These are phyloP conservation scores for Autographa pulchrina DNA, from an alignment of 2,888 invertebrate species.

Conservation along the genomic window DNA sequence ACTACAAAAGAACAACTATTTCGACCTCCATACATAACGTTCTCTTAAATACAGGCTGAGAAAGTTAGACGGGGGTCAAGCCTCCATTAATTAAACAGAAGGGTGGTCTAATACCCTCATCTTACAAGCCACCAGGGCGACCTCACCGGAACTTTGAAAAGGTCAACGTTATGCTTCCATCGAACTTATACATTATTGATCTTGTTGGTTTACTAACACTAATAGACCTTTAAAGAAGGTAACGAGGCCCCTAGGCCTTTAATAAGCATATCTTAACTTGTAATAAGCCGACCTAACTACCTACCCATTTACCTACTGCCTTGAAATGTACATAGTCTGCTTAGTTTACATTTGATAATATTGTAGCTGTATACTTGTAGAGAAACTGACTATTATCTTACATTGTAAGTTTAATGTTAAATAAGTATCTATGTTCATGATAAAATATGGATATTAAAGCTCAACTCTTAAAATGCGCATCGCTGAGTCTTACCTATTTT, in stretches of 20 bases:
- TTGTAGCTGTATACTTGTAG: no score
- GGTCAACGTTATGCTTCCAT: slow-evolving; percentile 63
- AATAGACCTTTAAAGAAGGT: slow-evolving; percentile 32
- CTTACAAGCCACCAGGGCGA: slow-evolving; percentile 62
- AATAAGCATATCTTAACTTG: slow-evolving; percentile 24
- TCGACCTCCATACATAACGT: slow-evolving; percentile 45
- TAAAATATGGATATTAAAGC: slow-evolving; percentile 32
- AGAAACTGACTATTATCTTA: no score
- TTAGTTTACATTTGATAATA: neutral
- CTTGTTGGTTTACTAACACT: slow-evolving; percentile 42
- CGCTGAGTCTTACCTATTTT: slow-evolving; percentile 35
- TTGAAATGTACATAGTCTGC: neutral
- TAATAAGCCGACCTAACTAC: slow-evolving; percentile 3
- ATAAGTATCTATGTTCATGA: slow-evolving; percentile 17
- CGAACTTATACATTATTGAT: slow-evolving; percentile 65
- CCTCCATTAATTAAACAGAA: slow-evolving; percentile 79
- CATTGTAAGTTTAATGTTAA: neutral
- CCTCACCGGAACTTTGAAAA: slow-evolving; percentile 66
- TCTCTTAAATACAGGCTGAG: slow-evolving; percentile 59
- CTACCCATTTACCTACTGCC: neutral
- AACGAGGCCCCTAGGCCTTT: slow-evolving; percentile 29
- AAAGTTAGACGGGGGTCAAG: slow-evolving; percentile 78
- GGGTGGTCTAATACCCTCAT: slow-evolving; percentile 64
- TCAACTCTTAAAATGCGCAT: slow-evolving; percentile 31
- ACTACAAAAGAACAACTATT: slow-evolving; percentile 55